These are phyloP conservation scores for Meganola albula DNA, from an alignment of 2,888 invertebrate genomes.

Conservation along the genomic window DNA sequence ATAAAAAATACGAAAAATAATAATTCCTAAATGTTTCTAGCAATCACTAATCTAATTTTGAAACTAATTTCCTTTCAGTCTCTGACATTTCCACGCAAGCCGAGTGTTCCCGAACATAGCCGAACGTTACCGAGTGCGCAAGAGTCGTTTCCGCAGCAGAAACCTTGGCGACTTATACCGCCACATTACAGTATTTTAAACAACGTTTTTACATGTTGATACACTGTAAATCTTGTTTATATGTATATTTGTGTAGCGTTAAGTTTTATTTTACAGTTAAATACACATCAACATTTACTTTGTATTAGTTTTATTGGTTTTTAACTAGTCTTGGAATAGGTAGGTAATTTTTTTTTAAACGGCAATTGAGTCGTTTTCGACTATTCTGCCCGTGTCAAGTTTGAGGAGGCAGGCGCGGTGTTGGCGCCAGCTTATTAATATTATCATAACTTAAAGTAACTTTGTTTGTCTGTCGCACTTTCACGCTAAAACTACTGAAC, in stretches of 20 bases:
- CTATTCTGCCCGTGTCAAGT: too few relatives aligned
- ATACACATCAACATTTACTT: too few relatives aligned
- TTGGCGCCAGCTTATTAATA: too few relatives aligned
- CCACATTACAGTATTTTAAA: conserved; percentile 26
- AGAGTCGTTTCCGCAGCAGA: conserved; percentile 25
- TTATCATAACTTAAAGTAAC: too few relatives aligned
- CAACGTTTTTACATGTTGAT: conserved; percentile 16
- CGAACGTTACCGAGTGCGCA: conserved; percentile 27
- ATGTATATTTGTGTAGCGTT: not conserved
- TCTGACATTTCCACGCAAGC: conserved; percentile 18
- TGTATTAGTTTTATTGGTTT: too few relatives aligned
- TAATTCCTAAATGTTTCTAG: too few relatives aligned
- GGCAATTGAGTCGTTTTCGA: not conserved
- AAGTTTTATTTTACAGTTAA: too few relatives aligned
- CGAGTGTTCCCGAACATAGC: conserved; percentile 7
- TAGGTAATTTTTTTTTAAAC: not conserved
- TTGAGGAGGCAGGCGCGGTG: too few relatives aligned
- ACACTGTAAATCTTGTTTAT: not conserved
- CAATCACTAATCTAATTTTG: too few relatives aligned
- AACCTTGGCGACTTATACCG: conserved; percentile 41
- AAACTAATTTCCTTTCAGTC: too few relatives aligned
- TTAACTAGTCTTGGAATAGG: too few relatives aligned
- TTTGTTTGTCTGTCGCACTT: not conserved
- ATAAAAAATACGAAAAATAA: too few relatives aligned
- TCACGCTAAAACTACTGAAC: not conserved